Percentiles rank a stretch among this genome's conserved stretches.
Conservation (phyloP, 2,113 vertebrate genomes). For the Clupea harengus region DNA sequence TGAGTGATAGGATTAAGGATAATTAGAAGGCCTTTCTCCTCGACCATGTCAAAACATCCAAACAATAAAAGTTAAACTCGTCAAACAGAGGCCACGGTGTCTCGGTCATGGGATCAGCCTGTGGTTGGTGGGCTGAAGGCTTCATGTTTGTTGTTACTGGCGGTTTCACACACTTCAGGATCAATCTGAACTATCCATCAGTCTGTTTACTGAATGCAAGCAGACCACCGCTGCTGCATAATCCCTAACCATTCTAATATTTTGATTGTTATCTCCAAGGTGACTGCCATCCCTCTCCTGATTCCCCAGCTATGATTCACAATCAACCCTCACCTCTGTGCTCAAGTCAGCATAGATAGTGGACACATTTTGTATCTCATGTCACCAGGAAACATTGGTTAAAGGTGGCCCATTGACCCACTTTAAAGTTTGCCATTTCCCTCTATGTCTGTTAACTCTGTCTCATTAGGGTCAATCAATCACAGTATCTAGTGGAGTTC, state of each 20-base stretch:
- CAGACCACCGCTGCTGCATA: not conserved
- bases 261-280: not conserved
- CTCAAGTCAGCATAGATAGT: not conserved
- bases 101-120: not conserved
- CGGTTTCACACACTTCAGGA: not conserved
- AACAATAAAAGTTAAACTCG: not conserved
- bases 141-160: not conserved
- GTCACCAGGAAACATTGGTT: not conserved
- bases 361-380: not conserved
- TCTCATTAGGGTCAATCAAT: conserved; percentile 16
- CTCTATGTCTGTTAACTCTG: not conserved
- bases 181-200: not conserved
- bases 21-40: conserved; percentile 15
- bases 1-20: conserved; percentile 16
- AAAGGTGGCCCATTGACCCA: not conserved
- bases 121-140: not conserved
- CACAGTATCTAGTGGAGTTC: not conserved
- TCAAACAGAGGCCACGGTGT: not conserved
- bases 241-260: not conserved
- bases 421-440: not conserved
- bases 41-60: conserved; percentile 10
- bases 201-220: not conserved
- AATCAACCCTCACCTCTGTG: not conserved
- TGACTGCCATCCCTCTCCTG: not conserved
- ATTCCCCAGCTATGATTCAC: not conserved